Percentiles rank a stretch among this genome's conserved stretches.
Evolutionary conservation across 2,888 invertebrate species (phyloP).

Genomic region (Chelonus formosanus): DNA sequence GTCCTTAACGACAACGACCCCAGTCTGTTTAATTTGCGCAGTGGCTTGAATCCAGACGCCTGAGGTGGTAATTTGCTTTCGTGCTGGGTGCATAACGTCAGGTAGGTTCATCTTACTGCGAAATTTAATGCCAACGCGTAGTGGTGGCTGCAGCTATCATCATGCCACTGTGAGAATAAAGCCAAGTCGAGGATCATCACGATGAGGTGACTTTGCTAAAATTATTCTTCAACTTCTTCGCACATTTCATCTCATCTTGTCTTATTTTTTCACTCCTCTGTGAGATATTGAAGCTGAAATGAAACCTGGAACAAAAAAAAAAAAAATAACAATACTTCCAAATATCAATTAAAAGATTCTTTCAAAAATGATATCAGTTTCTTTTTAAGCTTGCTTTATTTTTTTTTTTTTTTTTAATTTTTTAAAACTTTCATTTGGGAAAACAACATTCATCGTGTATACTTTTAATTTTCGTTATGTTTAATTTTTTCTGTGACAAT

Average conservation of each 20-base stretch:
- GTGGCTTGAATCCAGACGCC: slow-evolving; percentile 42
- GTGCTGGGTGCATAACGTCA: slow-evolving; percentile 15
- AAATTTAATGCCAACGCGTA: slow-evolving; percentile 18
- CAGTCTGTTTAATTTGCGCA: slow-evolving; percentile 46
- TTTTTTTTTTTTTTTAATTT: neutral
- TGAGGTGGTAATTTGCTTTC: slow-evolving; percentile 41
- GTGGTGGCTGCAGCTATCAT: slow-evolving; percentile 14
- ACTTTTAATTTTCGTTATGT: too few relatives aligned
- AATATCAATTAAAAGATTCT: too few relatives aligned
- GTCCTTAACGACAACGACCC: slow-evolving; percentile 9
- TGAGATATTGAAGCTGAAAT: too few relatives aligned
- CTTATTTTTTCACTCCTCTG: too few relatives aligned
- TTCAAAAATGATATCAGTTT: neutral
- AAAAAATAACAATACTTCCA: too few relatives aligned
- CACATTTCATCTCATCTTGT: too few relatives aligned
- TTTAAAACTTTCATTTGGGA: neutral
- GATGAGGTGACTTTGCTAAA: slow-evolving; percentile 11
- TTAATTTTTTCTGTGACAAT: too few relatives aligned
- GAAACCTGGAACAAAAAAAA: too few relatives aligned
- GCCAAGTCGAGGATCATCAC: slow-evolving; percentile 5
- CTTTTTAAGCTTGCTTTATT: neutral
- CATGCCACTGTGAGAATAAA: slow-evolving; percentile 13
- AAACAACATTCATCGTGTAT: too few relatives aligned
- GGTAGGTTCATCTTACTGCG: slow-evolving; percentile 14
- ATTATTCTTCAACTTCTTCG: slow-evolving; percentile 9